Percentiles rank a stretch among this genome's conserved stretches.
These are phyloP conservation scores for Campaea margaritaria DNA, from an alignment of 2,888 invertebrate genomes.

Conservation along the genomic window DNA sequence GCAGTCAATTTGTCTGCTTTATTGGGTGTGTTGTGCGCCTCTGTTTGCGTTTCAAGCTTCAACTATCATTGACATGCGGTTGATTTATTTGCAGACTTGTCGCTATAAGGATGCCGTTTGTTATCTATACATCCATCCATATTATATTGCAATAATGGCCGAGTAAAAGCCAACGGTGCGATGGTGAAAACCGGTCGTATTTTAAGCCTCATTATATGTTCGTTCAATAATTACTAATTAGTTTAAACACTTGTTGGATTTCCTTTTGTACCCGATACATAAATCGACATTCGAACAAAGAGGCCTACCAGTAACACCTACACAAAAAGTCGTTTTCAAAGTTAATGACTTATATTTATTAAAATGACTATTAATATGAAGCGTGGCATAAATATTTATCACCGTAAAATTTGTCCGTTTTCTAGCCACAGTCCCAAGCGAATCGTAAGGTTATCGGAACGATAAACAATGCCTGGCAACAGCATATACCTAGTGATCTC, in stretches of 20 bases:
- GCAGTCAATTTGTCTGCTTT: constrained; percentile 78
- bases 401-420: constrained; percentile 25
- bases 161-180: constrained; percentile 11
- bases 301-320: not conserved
- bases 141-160: constrained; percentile 7
- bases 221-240: constrained; percentile 28
- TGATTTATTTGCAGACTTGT: constrained; percentile 52
- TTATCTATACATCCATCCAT: constrained; percentile 18
- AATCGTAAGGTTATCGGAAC: constrained; percentile 32
- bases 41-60: constrained; percentile 56
- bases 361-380: not conserved
- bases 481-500: constrained; percentile 41
- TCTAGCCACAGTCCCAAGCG: constrained; percentile 21
- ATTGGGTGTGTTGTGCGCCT: constrained; percentile 67
- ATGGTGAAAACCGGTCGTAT: constrained; percentile 17
- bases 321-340: not conserved
- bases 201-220: constrained; percentile 15
- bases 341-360: not conserved
- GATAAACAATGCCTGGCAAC: constrained; percentile 33
- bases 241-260: constrained; percentile 29
- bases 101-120: constrained; percentile 11
- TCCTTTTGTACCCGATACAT: constrained; percentile 24
- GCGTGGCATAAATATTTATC: constrained; percentile 21
- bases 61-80: constrained; percentile 47
- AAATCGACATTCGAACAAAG: constrained; percentile 13